Conservation (phyloP, 1,140 invertebrate genomes). For the Aleiodes sp. region DNA sequence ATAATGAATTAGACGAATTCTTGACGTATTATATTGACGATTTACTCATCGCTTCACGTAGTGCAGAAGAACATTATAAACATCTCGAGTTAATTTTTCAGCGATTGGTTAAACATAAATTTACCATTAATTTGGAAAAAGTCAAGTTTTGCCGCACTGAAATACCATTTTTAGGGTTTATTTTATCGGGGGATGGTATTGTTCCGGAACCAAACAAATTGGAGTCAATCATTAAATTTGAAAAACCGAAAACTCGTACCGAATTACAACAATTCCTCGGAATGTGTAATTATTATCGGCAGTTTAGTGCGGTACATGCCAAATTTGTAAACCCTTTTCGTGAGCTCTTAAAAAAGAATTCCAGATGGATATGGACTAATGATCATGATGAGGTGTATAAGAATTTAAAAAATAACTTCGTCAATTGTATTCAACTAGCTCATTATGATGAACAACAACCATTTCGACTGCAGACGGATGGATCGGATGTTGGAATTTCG, state of each 20-base stretch:
- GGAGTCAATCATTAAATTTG: neutral
- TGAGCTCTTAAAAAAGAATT: neutral
- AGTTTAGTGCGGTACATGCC: neutral
- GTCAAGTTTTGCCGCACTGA: neutral
- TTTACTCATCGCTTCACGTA: neutral
- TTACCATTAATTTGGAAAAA: neutral
- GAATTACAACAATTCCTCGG: neutral
- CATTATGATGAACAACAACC: too few relatives aligned
- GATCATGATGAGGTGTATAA: neutral
- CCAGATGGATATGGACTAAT: neutral
- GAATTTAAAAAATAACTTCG: neutral
- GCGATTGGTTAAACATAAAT: neutral
- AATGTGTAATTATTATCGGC: neutral
- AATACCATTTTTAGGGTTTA: neutral
- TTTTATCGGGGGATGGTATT: neutral
- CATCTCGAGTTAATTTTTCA: neutral
- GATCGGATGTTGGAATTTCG: too few relatives aligned
- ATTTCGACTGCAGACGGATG: too few relatives aligned
- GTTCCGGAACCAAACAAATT: neutral
- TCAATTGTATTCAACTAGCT: too few relatives aligned
- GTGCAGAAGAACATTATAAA: neutral
- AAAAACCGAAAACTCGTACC: neutral
- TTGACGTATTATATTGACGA: neutral
- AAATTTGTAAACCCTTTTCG: neutral
- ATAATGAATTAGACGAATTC: neutral